A percentile compares a stretch with the other conserved stretches of the same genome.
phyloP scores from a whole-genome alignment of 2,113 vertebrate species.

The Chloropsis cyanopogon region DNA sequence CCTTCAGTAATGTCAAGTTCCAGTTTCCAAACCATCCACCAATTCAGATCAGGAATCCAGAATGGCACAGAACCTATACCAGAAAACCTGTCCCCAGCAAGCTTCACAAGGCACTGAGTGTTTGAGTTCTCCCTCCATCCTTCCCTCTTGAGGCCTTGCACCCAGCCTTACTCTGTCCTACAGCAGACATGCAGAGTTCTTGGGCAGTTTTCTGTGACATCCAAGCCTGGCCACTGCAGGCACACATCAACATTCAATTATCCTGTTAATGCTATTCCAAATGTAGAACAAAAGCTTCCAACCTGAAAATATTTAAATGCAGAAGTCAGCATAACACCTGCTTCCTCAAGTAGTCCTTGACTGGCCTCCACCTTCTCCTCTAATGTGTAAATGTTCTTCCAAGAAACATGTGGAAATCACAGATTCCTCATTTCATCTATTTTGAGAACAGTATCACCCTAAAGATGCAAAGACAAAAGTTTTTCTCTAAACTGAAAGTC shows the following conservation, averaged over 20 bases:
- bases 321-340: neutral
- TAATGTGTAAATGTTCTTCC: rapidly evolving
- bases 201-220: neutral
- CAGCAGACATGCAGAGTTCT: neutral
- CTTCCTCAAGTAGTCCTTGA: neutral
- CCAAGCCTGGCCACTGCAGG: neutral
- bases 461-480: neutral
- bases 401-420: neutral
- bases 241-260: neutral
- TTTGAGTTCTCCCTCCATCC: neutral
- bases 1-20: neutral
- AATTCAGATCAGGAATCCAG: neutral
- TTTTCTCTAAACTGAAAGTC: neutral
- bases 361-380: neutral
- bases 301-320: neutral
- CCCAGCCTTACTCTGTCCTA: neutral
- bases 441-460: neutral
- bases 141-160: neutral
- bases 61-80: neutral
- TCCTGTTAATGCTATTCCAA: neutral
- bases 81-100: neutral
- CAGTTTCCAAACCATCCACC: neutral
- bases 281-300: neutral
- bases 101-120: neutral
- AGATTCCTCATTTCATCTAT: neutral